Conservation (phyloP, 2,113 vertebrate genomes). For the Charadrius vociferus region DNA sequence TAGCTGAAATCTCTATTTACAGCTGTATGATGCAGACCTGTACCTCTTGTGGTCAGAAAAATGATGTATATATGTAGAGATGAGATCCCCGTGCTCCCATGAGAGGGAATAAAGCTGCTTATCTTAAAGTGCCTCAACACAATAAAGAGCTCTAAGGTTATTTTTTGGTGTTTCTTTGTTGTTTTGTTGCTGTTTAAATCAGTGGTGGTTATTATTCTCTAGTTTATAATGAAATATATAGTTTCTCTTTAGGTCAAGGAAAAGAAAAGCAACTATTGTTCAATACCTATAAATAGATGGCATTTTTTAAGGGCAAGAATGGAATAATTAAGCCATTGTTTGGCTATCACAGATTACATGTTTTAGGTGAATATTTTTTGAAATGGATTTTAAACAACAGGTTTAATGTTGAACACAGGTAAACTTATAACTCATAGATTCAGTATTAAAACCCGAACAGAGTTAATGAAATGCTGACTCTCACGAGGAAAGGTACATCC, state of each 20-base stretch:
- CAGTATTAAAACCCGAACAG: neutral
- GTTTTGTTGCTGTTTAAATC: neutral
- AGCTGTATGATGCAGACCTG: too few species aligned
- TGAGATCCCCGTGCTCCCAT: rapidly evolving
- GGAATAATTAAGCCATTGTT: neutral
- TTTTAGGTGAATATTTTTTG: neutral
- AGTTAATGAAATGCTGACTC: constrained; percentile 37
- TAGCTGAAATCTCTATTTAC: neutral
- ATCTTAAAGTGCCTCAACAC: neutral
- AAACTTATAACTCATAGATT: neutral
- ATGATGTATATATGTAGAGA: neutral
- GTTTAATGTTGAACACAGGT: neutral
- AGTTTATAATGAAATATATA: neutral
- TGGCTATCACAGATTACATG: neutral
- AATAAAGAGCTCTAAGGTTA: neutral
- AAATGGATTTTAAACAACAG: neutral
- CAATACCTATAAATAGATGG: neutral
- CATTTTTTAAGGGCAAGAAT: neutral
- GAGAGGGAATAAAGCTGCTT: neutral
- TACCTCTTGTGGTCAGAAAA: neutral
- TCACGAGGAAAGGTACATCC: neutral
- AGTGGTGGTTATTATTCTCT: neutral
- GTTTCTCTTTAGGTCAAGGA: neutral
- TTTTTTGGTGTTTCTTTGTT: neutral
- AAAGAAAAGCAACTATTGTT: neutral